Evolutionary conservation across 2,113 vertebrate species (phyloP).

Genomic region (Climacteris rufus): DNA sequence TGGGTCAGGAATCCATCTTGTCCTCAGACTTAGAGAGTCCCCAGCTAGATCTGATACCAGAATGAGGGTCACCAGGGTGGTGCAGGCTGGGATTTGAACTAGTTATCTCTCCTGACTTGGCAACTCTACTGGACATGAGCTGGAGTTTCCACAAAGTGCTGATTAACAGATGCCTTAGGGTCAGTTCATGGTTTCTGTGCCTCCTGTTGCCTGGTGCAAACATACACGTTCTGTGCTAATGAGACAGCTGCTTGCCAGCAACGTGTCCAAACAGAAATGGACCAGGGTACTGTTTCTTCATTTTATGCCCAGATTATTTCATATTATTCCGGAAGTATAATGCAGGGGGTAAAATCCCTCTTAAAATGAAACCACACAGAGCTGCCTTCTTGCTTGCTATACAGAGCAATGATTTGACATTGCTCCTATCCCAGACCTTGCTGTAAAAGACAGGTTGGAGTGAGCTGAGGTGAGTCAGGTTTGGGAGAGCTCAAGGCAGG

Average conservation of each 20-base stretch:
- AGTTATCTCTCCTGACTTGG: neutral
- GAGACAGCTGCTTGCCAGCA: neutral
- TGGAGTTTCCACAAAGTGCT: neutral
- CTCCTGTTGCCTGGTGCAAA: neutral
- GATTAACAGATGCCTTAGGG: neutral
- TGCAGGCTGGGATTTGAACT: neutral
- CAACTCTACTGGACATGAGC: neutral
- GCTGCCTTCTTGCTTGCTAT: neutral
- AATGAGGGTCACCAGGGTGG: neutral
- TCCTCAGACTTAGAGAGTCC: neutral
- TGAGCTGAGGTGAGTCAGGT: neutral
- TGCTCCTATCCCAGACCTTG: neutral
- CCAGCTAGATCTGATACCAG: neutral
- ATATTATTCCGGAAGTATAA: neutral
- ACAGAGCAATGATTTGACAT: neutral
- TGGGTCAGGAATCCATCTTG: neutral
- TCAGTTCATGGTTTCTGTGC: neutral
- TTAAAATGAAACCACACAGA: neutral
- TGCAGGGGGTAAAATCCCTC: neutral
- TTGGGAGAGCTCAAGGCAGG: neutral
- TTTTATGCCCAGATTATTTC: neutral
- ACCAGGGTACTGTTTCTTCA: neutral
- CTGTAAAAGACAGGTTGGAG: neutral
- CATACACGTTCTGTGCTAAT: neutral
- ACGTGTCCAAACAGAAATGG: neutral